phyloP scores from a whole-genome alignment of 2,113 vertebrate genomes.

The Felis chaus region DNA sequence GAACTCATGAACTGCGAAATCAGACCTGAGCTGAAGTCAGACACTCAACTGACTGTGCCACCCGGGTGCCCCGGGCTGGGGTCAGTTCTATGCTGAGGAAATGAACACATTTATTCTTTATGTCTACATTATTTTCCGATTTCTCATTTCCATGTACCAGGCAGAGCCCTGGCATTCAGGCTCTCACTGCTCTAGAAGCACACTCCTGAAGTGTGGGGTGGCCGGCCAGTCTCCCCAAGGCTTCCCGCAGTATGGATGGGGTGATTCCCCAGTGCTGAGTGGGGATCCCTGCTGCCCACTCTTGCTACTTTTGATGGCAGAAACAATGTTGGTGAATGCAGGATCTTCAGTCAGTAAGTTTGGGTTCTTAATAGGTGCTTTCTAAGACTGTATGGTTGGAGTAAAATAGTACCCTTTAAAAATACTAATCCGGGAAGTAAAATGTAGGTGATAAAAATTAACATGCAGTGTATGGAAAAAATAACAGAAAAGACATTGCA shows the following conservation, averaged over 20 bases:
- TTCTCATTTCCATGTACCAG: background rate
- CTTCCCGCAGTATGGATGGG: fast-evolving
- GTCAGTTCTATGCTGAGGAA: background rate
- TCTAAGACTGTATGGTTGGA: background rate
- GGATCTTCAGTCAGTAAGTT: background rate
- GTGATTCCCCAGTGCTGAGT: no score
- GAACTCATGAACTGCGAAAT: no score
- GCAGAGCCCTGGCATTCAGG: background rate
- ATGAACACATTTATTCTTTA: background rate
- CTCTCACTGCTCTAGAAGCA: background rate
- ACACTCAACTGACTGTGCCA: no score
- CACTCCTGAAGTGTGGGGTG: background rate
- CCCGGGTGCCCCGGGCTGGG: no score
- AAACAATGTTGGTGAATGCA: background rate
- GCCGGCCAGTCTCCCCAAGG: background rate
- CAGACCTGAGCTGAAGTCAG: no score
- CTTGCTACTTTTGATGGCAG: background rate
- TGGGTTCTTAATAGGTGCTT: background rate
- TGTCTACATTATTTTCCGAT: background rate
- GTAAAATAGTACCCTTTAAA: background rate
- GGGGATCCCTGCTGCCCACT: background rate
- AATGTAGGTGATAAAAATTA: background rate
- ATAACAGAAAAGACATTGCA: background rate
- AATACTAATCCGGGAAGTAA: background rate
- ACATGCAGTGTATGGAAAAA: background rate